Conservation (phyloP, 2,888 invertebrate genomes). For the Cerastis rubricosa region DNA sequence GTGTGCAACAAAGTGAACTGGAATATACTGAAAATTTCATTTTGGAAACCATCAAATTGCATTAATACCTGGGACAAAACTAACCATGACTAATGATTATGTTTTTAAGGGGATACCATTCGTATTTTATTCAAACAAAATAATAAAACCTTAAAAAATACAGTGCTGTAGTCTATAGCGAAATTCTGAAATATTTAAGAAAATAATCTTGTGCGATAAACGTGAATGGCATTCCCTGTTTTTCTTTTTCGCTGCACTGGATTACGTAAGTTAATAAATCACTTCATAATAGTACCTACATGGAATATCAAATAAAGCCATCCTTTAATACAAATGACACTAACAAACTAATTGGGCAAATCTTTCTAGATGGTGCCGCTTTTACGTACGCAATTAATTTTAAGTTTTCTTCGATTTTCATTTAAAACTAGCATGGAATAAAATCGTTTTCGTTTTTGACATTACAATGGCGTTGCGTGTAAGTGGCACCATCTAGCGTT, state of each 20-base stretch:
- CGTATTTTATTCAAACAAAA: conserved; percentile 29
- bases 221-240: neutral
- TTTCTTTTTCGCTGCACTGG: conserved; percentile 37
- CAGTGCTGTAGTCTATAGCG: neutral
- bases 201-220: neutral
- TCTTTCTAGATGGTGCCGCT: conserved; percentile 38
- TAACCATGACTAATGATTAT: conserved; percentile 22
- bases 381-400: conserved; percentile 10
- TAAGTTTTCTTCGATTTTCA: neutral
- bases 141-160: neutral
- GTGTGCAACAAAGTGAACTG: too few relatives aligned
- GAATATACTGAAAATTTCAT: neutral
- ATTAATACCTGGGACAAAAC: conserved; percentile 21
- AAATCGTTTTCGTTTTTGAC: neutral
- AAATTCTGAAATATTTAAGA: too few relatives aligned
- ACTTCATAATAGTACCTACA: neutral
- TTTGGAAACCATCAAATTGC: neutral
- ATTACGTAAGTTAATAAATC: conserved; percentile 31
- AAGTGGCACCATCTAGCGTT: conserved; percentile 42
- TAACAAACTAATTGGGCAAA: conserved; percentile 46
- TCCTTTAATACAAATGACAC: conserved; percentile 14
- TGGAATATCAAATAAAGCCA: neutral
- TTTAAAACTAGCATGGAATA: neutral
- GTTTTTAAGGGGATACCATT: neutral
- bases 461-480: neutral